Base-by-base conservation (phyloP, 2,113 vertebrate genomes). In the Toxostoma redivivum region DNA sequence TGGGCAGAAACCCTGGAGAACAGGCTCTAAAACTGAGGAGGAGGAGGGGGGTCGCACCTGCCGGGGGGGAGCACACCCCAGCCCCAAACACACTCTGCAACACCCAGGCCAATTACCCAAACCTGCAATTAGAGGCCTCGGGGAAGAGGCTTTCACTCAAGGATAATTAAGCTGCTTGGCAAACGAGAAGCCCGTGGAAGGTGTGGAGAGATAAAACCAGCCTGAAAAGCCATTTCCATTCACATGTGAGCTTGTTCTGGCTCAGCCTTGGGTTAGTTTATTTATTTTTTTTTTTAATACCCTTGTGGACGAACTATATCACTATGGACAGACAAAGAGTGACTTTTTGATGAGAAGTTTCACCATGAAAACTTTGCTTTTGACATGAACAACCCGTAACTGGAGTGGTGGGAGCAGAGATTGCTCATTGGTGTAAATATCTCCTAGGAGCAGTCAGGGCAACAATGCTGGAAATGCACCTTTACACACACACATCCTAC, bases 131-230 rank as follows among this genome's bases (percentile, higher is more conserved):
- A 95, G 14, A 94, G 57, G 51, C 51, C 45, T 74, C 3, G 22
- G 88, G 81, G 72, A 70, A 86, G 78, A 95, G 80, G 71, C 81
- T 95, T 92, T 94, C 78, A 90, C 81, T 93, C 23, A 13, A 53
- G 37, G 53, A 35, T 92, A 83, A 94, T 97, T 91, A 92, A 92
- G 33, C 62, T 54, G 48, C 88, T 92, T 81, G 84, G 91, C 81
- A 94, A 96, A 71, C 0, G 6, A 84, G 48, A 24, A 82, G 62
- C 33, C 28, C 3, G 11, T 77, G 54, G 72, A 84, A 92, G 88
- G 69, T 76, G 82, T 28, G n/a, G 30, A 25, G 64, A 40, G 47
- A 74, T 70, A 81, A 90, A 86, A 45, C 5, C 28, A 78, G 61
- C 28, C 54, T 48, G 23, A 15, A 66, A 70, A 69, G 35, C 4